Percentiles rank a stretch among this genome's conserved stretches.
Conservation (phyloP, 2,113 vertebrate genomes). For the Lycocorax pyrrhopterus region DNA sequence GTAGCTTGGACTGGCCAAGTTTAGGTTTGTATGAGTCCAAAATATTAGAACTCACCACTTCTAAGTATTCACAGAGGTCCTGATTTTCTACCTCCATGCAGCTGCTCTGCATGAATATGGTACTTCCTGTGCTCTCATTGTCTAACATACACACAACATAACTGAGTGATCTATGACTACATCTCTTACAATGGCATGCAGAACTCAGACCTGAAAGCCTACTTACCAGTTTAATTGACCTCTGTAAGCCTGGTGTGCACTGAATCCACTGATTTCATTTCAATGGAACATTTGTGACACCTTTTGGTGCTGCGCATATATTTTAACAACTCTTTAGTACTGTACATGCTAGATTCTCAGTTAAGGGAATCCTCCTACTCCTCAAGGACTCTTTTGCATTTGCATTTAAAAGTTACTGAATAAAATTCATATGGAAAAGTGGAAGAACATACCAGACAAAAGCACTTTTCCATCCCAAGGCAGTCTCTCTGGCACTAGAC, state of each 20-base stretch:
- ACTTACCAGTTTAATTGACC: background rate
- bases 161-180: background rate
- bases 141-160: background rate
- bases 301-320: background rate
- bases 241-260: background rate
- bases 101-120: background rate
- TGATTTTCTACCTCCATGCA: background rate
- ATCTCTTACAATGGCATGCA: background rate
- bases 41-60: background rate
- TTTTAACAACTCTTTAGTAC: background rate
- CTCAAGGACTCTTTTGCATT: background rate
- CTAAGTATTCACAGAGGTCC: background rate
- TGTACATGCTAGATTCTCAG: background rate
- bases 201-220: background rate
- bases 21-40: background rate
- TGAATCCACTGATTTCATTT: background rate
- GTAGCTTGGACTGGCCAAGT: background rate
- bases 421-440: background rate
- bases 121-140: background rate
- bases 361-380: background rate
- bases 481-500: background rate
- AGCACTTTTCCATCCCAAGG: background rate
- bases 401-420: slow-evolving; percentile 15
- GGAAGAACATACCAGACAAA: background rate
- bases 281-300: background rate